Percentiles rank a stretch among this genome's conserved stretches.
These are phyloP conservation scores for Speoplatyrhinus poulsoni DNA, from an alignment of 2,113 vertebrate genomes.

Conservation along the genomic window DNA sequence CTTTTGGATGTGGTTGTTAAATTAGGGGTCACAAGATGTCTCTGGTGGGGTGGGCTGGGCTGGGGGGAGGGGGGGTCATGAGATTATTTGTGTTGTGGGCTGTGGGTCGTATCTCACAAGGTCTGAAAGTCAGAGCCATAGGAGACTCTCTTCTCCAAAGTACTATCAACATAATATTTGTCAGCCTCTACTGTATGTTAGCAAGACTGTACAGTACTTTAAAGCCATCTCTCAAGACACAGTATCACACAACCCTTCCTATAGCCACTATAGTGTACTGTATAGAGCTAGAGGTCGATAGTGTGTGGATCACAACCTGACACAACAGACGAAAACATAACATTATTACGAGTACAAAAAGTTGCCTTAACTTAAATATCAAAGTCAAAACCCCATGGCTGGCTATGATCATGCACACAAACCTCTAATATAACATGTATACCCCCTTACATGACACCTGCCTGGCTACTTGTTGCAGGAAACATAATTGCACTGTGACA, in stretches of 20 bases:
- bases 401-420: not conserved
- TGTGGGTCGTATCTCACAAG: too few species aligned
- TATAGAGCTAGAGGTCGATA: constrained; percentile 19
- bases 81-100: too few species aligned
- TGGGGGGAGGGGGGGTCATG: too few species aligned
- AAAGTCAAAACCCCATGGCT: too few species aligned
- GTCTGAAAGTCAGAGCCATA: too few species aligned
- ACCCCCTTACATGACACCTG: not conserved
- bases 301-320: constrained; percentile 1
- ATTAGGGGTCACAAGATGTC: not conserved
- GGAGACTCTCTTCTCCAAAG: too few species aligned
- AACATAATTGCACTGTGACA: not conserved
- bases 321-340: not conserved
- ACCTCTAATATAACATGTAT: not conserved
- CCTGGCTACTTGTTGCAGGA: not conserved
- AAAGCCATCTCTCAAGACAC: constrained; percentile 1
- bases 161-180: not conserved
- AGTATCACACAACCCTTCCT: not conserved
- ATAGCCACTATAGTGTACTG: not conserved
- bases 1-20: not conserved
- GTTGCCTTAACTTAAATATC: too few species aligned
- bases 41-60: too few species aligned
- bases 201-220: constrained; percentile 14
- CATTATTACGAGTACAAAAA: too few species aligned
- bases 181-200: not conserved